Percentiles rank a stretch among this genome's conserved stretches.
These are phyloP conservation scores for Ochropleura leucogaster DNA, from an alignment of 2,888 invertebrate genomes.

Conservation along the genomic window DNA sequence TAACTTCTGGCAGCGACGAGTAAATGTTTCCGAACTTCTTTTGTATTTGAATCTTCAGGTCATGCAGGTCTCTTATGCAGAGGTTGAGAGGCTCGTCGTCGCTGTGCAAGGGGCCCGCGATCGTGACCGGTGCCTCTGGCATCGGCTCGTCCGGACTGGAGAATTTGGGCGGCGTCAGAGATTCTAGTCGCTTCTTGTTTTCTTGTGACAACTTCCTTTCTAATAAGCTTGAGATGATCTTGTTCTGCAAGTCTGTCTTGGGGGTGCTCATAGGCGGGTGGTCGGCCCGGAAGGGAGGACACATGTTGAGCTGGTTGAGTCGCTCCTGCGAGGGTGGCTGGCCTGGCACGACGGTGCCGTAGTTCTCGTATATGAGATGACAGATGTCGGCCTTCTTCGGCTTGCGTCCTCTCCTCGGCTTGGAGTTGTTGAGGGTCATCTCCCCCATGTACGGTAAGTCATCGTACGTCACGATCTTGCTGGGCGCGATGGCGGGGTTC, in stretches of 20 bases:
- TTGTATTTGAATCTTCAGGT: conserved; percentile 92
- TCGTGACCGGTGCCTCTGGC: conserved; percentile 81
- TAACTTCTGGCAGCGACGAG: conserved; percentile 89
- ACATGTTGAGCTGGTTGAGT: conserved; percentile 71
- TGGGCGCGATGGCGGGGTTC: conserved; percentile 82
- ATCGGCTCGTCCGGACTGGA: conserved; percentile 82
- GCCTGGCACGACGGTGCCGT: conserved; percentile 96
- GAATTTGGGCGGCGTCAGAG: conserved; percentile 78
- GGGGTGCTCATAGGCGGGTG: conserved; percentile 77
- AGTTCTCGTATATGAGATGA: conserved; percentile 97
- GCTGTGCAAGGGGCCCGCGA: conserved; percentile 79
- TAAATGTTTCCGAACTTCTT: conserved; percentile 92
- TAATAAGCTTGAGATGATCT: conserved; percentile 92
- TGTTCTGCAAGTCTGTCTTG: conserved; percentile 92
- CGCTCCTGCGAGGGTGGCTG: conserved; percentile 91
- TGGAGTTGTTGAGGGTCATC: conserved; percentile 96
- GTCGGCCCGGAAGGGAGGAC: conserved; percentile 73
- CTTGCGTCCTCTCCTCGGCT: conserved; percentile 96
- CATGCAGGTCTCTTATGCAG: conserved; percentile 94
- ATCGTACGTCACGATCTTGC: conserved; percentile 93
- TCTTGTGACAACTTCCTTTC: conserved; percentile 93
- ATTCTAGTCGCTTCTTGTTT: conserved; percentile 87
- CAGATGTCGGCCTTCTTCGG: conserved; percentile 98
- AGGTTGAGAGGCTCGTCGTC: conserved; percentile 95
- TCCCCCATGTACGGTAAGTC: conserved; percentile 98